Conservation (phyloP, 2,113 vertebrate genomes). For the Nothocercus nigrocapillus region DNA sequence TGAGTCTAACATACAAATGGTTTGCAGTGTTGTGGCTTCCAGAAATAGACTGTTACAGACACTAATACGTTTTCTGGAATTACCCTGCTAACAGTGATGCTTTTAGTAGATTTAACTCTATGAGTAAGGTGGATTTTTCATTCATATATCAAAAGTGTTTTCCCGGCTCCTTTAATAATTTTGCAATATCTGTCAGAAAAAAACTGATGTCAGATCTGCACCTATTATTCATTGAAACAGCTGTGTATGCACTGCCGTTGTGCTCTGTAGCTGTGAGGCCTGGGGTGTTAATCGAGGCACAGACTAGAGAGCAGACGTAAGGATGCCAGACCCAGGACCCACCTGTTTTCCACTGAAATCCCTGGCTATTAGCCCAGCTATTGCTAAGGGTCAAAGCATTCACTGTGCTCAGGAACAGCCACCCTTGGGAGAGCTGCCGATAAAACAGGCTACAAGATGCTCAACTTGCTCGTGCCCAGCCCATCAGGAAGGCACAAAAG, state of each 20-base stretch:
- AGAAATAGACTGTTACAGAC: conserved; percentile 69
- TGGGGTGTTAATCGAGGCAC: not conserved
- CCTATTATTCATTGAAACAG: not conserved
- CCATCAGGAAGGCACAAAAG: not conserved
- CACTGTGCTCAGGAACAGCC: not conserved
- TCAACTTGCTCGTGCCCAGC: not conserved
- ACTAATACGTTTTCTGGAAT: conserved; percentile 64
- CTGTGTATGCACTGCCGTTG: not conserved
- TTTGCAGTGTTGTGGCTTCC: conserved; percentile 72
- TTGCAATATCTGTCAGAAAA: conserved; percentile 10
- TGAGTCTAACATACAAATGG: conserved; percentile 70
- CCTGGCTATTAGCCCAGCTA: not conserved
- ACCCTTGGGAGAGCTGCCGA: not conserved
- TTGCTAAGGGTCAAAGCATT: not conserved
- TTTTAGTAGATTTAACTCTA: conserved; percentile 65
- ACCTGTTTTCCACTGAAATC: not conserved
- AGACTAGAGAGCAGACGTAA: not conserved
- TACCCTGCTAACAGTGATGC: conserved; percentile 51
- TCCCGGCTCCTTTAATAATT: not conserved
- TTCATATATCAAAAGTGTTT: not conserved
- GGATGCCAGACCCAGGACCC: accelerated
- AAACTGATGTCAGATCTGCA: not conserved
- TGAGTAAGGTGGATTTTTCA: not conserved
- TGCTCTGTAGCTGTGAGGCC: not conserved
- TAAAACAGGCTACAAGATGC: accelerated